Evolutionary conservation across 2,113 vertebrate species (phyloP), one percentile per base, ranked within the genome.

Genomic region (Ovis canadensis): DNA sequence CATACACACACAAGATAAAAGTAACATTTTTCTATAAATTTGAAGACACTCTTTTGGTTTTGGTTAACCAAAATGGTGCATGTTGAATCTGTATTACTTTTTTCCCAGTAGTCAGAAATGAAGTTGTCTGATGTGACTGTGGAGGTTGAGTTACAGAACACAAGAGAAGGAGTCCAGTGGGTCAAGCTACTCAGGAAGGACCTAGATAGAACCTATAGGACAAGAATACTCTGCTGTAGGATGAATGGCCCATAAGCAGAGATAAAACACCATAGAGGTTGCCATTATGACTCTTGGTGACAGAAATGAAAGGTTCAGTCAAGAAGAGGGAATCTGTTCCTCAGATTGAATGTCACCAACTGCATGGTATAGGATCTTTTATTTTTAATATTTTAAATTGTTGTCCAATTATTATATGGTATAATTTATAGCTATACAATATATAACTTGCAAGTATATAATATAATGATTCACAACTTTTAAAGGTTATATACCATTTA

Each of bases 131-230:
- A 78, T 33, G 10, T 36, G 13, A 57, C 7, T 50, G 3, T 77
- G 29, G 40, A 77, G 5, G 15, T 14, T 7, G 12, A 21, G n/a
- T 74, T 74, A 74, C 11, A 57, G 62, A 57, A 57, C 29, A 71
- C 6, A 23, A 11, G 12, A 36, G 25, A 43, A 71, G 11, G 55
- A 25, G 62, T 78, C 48, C 36, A 74, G 33, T 16, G 21, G 1
- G 23, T 17, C 74, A 29, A 52, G 8, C 2, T 64, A 6, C 17
- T 84, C 25, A 59, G 25, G 31, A 40, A 62, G 16, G 62, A 57
- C 33, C 1, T 29, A 71, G 8, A 48, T 29, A 85, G 50, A 85
- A 21, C 5, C 0, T 3, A 4, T 0, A 19, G 7, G 0, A 36
- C 29, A 10, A 59, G 48, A 78, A 9, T 48, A 48, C 6, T 23